Base-by-base conservation (phyloP, 2,797 vertebrate genomes). In the Melanogrammus aeglefinus region DNA sequence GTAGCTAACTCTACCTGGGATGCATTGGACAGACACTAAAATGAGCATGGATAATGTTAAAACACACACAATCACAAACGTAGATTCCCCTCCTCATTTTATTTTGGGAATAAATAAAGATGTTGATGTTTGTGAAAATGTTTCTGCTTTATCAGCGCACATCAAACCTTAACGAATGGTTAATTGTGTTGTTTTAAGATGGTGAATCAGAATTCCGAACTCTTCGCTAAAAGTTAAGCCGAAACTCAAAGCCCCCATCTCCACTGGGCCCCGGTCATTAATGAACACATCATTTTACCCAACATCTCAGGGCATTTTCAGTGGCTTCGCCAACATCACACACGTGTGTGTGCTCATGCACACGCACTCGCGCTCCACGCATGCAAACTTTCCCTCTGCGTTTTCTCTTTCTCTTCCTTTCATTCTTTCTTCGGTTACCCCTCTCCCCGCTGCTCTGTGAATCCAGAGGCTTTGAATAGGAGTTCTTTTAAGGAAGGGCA, bases 401-500 rank as follows among this genome's bases (percentile, higher is more conserved):
- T 86, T 88, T 87, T 90, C 86, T 84, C 63, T 69, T 29, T 69
- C 66, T 70, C 31, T 29, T 76, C 80, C 76, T 82, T 84, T 36
- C 72, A 38, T 18, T 21, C 16, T 21, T 35, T 73, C 8, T 88
- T 73, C 73, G 38, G 6, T 85, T 81, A 86, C 81, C 82, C 95
- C 93, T 94, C 95, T 94, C 85, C 95, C 95, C 95, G 94, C 94
- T 94, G 93, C 90, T 83, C 92, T 94, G 94, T 90, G 93, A 97
- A 96, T 96, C 96, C 94, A 96, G 93, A 96, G 96, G 95, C 95
- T 94, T 94, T 97, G 96, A 98, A 98, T 95, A 96, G 96, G 93
- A 94, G 95, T 96, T 96, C 94, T 95, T 87, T 86, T 83, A 84
- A 80, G 76, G 71, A 14, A 83, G 81, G 85, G 80, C 6, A 10